phyloP scores from a whole-genome alignment of 2,113 vertebrate species.

The Callipepla californica region DNA sequence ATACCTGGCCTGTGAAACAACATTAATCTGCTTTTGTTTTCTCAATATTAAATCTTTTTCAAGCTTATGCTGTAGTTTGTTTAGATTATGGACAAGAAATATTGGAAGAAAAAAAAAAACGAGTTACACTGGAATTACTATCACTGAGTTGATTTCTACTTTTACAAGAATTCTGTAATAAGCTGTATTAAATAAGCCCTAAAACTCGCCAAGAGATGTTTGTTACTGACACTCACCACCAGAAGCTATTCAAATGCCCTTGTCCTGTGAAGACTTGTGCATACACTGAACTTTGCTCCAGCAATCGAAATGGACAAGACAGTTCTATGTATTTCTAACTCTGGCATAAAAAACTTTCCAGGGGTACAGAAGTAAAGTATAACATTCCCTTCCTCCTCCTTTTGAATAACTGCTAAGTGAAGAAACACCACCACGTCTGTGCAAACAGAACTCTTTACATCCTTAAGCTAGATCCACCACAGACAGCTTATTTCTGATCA shows the following conservation, averaged over 20 bases:
- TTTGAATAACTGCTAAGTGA: neutral
- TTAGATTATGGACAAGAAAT: neutral
- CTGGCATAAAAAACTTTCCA: neutral
- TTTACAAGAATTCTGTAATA: neutral
- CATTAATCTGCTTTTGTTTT: neutral
- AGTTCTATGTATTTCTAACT: neutral
- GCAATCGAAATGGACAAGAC: neutral
- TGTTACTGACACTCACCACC: neutral
- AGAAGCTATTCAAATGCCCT: neutral
- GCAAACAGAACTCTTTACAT: neutral
- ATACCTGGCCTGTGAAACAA: neutral
- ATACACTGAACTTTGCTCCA: neutral
- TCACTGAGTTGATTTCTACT: neutral
- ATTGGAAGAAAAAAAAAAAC: neutral
- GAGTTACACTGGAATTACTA: neutral
- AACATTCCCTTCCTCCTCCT: neutral
- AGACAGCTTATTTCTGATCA: accelerated
- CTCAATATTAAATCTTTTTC: neutral
- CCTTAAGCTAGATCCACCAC: accelerated
- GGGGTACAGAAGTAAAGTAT: neutral
- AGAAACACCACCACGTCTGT: neutral
- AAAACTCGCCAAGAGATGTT: neutral
- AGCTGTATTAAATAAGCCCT: neutral
- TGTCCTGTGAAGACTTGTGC: neutral
- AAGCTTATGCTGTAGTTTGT: neutral